phyloP scores from a whole-genome alignment of 2,888 invertebrate species.

The Heliconius ismenius region DNA sequence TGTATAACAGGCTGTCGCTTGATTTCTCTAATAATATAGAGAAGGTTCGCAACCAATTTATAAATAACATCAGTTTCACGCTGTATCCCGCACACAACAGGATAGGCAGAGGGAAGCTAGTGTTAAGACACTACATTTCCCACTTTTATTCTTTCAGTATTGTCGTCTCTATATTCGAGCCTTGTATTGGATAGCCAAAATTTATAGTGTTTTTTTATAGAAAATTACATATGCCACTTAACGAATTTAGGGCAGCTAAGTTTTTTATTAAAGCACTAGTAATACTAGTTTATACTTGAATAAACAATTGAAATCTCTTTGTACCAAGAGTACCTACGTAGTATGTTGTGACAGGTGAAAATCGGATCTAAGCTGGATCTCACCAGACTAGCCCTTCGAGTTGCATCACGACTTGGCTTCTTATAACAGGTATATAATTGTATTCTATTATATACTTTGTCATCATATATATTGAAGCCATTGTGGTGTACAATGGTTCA shows the following conservation, averaged over 20 bases:
- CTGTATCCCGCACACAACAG: background rate
- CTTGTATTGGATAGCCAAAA: background rate
- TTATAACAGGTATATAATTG: background rate
- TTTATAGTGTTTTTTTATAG: background rate
- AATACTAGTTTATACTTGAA: slow-evolving; percentile 1
- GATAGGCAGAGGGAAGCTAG: background rate
- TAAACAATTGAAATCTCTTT: background rate
- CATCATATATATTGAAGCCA: background rate
- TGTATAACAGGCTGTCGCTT: background rate
- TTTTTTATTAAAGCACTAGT: background rate
- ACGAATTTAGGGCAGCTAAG: background rate
- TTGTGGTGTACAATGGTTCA: background rate
- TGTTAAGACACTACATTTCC: background rate
- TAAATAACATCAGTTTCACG: background rate
- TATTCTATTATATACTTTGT: slow-evolving; percentile 10
- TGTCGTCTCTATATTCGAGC: background rate
- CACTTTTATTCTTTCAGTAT: background rate
- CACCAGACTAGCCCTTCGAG: slow-evolving; percentile 16
- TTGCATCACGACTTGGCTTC: slow-evolving; percentile 8
- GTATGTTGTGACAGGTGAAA: slow-evolving; percentile 2
- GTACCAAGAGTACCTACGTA: background rate
- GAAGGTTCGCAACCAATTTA: background rate
- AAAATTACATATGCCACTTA: background rate
- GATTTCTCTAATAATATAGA: background rate
- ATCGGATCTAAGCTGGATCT: slow-evolving; percentile 18